These are phyloP conservation scores for Burhinus oedicnemus DNA, from an alignment of 2,113 vertebrate species.

Conservation along the genomic window DNA sequence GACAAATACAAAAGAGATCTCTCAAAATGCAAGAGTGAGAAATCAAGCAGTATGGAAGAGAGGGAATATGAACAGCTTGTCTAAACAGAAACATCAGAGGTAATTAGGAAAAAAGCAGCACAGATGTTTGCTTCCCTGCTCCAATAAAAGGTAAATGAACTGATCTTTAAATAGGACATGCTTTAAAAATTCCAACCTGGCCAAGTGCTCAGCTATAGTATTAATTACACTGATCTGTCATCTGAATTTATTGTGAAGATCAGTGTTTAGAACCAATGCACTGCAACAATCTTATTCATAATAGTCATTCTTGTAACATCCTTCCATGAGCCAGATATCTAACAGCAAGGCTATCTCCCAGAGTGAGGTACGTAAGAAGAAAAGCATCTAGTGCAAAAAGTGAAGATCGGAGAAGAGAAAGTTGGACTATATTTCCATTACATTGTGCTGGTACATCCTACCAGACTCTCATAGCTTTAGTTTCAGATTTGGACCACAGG, in stretches of 20 bases:
- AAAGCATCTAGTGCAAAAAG: neutral
- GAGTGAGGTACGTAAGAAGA: neutral
- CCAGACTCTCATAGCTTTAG: neutral
- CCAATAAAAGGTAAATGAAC: slow-evolving; percentile 19
- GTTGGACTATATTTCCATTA: neutral
- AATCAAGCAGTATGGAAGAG: neutral
- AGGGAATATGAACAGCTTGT: neutral
- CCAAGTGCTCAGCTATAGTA: neutral
- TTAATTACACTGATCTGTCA: neutral
- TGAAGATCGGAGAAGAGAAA: neutral
- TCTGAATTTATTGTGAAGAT: neutral
- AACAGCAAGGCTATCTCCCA: neutral
- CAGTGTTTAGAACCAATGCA: neutral
- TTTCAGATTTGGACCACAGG: neutral
- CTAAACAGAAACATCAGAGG: neutral
- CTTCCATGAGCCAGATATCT: neutral
- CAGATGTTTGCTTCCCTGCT: slow-evolving; percentile 22
- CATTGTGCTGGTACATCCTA: neutral
- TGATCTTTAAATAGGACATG: neutral
- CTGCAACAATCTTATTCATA: neutral
- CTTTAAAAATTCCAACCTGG: neutral
- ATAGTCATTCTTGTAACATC: neutral
- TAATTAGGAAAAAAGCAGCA: slow-evolving; percentile 13
- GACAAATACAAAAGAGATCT: neutral
- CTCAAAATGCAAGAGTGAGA: neutral